These are phyloP conservation scores for Sesamia nonagrioides DNA, from an alignment of 1,140 invertebrate genomes.

Conservation along the genomic window DNA sequence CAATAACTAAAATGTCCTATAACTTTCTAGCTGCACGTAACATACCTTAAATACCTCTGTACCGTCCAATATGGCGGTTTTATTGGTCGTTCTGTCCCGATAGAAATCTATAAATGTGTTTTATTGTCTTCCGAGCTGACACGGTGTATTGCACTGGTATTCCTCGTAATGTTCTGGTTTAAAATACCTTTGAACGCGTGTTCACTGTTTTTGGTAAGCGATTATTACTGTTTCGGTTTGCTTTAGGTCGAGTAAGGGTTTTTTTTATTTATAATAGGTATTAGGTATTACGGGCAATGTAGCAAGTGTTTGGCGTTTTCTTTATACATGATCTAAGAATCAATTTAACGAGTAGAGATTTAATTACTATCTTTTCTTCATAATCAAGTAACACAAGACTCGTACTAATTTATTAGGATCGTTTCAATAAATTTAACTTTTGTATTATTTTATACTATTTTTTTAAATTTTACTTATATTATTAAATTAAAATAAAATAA, in stretches of 20 bases:
- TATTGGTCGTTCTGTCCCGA: slow-evolving; percentile 45
- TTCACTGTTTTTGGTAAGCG: not conserved
- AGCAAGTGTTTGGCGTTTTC: no score
- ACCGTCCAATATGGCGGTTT: slow-evolving; percentile 37
- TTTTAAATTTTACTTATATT: no score
- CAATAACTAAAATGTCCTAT: slow-evolving; percentile 33
- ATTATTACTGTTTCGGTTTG: not conserved
- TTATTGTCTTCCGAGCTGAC: slow-evolving; percentile 42
- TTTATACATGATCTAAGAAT: no score
- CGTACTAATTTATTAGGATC: no score
- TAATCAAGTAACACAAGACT: no score
- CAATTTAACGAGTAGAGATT: no score
- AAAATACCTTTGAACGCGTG: slow-evolving; percentile 18
- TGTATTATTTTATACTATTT: no score
- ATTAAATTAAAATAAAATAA: no score
- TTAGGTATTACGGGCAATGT: no score
- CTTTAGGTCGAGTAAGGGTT: not conserved
- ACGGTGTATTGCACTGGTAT: slow-evolving; percentile 26
- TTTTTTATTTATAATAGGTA: no score
- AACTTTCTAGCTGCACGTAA: slow-evolving; percentile 26
- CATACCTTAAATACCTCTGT: slow-evolving; percentile 41
- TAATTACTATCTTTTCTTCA: no score
- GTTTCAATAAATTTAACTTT: no score
- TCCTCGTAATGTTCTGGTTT: slow-evolving; percentile 26
- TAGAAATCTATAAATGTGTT: slow-evolving; percentile 48